Base-by-base conservation (phyloP, 2,113 vertebrate species). In the Zonotrichia leucophrys region DNA sequence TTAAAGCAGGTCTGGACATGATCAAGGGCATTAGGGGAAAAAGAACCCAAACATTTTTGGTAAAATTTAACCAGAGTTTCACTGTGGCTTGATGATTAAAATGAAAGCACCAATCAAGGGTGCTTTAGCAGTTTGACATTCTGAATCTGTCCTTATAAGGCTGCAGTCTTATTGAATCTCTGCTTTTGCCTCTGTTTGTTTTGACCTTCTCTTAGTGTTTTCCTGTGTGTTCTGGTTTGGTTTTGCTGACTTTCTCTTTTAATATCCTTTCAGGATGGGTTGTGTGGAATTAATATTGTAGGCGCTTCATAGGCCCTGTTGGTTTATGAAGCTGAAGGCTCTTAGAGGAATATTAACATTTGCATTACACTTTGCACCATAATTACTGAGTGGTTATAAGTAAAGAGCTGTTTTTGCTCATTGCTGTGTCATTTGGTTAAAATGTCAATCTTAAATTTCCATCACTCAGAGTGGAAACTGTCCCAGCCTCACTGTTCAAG, bases 221-320 rank as follows among this genome's bases (percentile, higher is more conserved):
- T 33, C 60, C 60, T 78, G 15, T 55, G 33, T 50, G 30, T 67
- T 91, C 35, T 72, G 46, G 28, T 74, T 85, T 79, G 25, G 22
- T 80, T 92, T 89, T 80, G 62, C 81, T 86, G 72, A 73, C 56
- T 86, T 89, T 86, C 30, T 67, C 39, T 56, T 83, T 50, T 88
- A 78, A 64, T 68, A 62, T 15, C 62, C 41, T 37, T 83, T 91
- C 77, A 58, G 70, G 49, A 58, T 80, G 80, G 62, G 10, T 89
- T 87, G 39, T 92, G 25, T 87, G 89, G 85, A 88, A 75, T 96
- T 87, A 80, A 75, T 73, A n/a, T 15, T 74, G n/a, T 41, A 81
- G 87, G 11, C 17, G 39, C 58, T 86, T 90, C 67, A 35, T 42
- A 69, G 46, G 27, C 44, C 31, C 9, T 42, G 33, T 69, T 78